Percentiles rank a stretch among this genome's conserved stretches.
phyloP scores from a whole-genome alignment of 2,113 vertebrate genomes.

The Pedetes capensis region DNA sequence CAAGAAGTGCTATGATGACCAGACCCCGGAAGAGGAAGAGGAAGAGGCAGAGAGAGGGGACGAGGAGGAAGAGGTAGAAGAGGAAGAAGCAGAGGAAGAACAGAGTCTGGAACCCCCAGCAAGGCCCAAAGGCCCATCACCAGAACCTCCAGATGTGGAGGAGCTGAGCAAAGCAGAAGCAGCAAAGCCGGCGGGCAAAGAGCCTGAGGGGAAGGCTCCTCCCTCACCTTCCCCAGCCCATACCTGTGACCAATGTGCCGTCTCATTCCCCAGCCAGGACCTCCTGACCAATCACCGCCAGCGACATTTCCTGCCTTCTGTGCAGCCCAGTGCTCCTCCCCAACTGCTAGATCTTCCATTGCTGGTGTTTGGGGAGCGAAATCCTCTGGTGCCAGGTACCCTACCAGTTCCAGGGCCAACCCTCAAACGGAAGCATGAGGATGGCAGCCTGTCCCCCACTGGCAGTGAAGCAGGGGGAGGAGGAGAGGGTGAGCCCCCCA shows the following conservation, averaged over 20 bases:
- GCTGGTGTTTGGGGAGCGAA: slow-evolving; percentile 72
- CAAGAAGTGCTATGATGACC: slow-evolving; percentile 80
- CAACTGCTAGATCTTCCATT: slow-evolving; percentile 69
- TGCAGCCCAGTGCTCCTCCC: slow-evolving; percentile 24
- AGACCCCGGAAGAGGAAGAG: slow-evolving; percentile 69
- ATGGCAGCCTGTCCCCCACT: slow-evolving; percentile 77
- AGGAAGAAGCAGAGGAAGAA: slow-evolving; percentile 60
- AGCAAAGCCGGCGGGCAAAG: slow-evolving; percentile 37
- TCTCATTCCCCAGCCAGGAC: slow-evolving; percentile 70
- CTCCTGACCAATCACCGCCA: slow-evolving; percentile 60
- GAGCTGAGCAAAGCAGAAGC: slow-evolving; percentile 49
- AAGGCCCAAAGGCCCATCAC: background rate
- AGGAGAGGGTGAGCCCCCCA: slow-evolving; percentile 76
- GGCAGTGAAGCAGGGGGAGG: slow-evolving; percentile 74
- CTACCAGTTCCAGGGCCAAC: slow-evolving; percentile 43
- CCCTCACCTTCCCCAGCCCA: background rate
- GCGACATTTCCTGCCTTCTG: slow-evolving; percentile 62
- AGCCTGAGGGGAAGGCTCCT: slow-evolving; percentile 41
- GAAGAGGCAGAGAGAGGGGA: slow-evolving; percentile 69
- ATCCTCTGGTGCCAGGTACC: slow-evolving; percentile 30
- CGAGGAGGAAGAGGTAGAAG: slow-evolving; percentile 65
- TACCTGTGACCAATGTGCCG: slow-evolving; percentile 71
- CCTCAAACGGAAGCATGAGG: slow-evolving; percentile 81
- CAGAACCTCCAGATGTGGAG: slow-evolving; percentile 38
- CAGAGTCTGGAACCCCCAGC: background rate